These are phyloP conservation scores for Apolygus lucorum DNA, from an alignment of 1,140 invertebrate genomes.

Conservation along the genomic window DNA sequence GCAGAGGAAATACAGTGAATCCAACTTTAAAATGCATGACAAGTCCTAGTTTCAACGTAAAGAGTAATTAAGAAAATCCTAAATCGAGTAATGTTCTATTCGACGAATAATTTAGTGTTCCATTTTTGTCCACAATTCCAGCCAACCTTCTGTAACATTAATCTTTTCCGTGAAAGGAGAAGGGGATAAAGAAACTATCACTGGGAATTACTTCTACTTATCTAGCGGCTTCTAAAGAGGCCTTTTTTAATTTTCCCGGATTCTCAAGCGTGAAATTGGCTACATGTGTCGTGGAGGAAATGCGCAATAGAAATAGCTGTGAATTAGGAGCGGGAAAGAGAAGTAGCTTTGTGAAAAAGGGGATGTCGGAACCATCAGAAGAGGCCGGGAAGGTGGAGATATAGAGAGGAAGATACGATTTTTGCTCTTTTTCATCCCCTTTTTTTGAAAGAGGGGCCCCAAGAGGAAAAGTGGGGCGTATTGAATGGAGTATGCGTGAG, in stretches of 20 bases:
- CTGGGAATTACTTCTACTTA: background rate
- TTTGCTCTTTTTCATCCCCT: background rate
- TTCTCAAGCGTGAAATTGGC: conserved; percentile 10
- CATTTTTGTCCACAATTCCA: no score
- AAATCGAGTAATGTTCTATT: no score
- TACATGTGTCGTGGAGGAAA: conserved; percentile 7
- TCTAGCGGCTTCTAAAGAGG: background rate
- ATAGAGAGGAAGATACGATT: background rate
- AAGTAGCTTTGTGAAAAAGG: background rate
- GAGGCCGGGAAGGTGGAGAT: background rate
- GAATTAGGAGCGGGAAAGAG: background rate
- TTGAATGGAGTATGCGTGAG: conserved; percentile 12
- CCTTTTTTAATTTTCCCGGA: conserved; percentile 8
- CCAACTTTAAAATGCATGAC: no score
- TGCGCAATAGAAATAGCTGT: conserved; percentile 1
- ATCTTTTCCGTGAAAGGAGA: no score
- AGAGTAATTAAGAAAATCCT: no score
- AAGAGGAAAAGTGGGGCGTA: background rate
- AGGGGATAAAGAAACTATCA: background rate
- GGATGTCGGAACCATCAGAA: background rate
- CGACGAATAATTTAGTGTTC: no score
- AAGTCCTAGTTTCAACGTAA: no score
- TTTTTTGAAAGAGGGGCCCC: background rate
- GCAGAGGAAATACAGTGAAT: no score
- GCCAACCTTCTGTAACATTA: no score